Percentiles rank a stretch among this genome's conserved stretches.
These are phyloP conservation scores for Ptychochromis oligacanthus DNA, from an alignment of 2,113 vertebrate genomes.

Conservation along the genomic window DNA sequence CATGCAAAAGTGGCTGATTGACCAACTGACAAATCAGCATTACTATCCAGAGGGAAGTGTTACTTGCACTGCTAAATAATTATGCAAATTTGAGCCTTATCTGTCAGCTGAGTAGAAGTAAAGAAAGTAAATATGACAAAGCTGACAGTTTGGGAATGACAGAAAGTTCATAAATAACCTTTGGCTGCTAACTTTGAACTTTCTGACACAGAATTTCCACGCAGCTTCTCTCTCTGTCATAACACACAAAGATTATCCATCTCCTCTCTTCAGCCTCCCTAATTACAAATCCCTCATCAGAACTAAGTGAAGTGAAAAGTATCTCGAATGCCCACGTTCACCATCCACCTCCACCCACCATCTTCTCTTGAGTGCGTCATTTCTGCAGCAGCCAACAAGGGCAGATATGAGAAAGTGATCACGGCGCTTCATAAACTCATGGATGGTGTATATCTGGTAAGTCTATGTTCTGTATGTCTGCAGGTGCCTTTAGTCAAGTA, in stretches of 20 bases:
- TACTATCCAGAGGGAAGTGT: background rate
- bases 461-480: background rate
- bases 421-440: fast-evolving
- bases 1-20: background rate
- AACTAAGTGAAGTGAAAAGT: conserved; percentile 9
- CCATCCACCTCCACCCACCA: conserved; percentile 25
- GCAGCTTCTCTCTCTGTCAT: background rate
- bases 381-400: background rate
- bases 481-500: background rate
- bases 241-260: conserved; percentile 3
- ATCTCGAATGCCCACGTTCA: conserved; percentile 27
- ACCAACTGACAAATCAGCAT: background rate
- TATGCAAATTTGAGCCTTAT: background rate
- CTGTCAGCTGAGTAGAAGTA: background rate
- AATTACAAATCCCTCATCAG: conserved; percentile 33
- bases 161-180: background rate
- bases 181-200: conserved; percentile 1
- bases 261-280: conserved; percentile 1
- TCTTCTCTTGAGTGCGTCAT: background rate
- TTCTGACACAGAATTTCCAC: conserved; percentile 1
- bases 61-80: background rate
- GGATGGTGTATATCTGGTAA: background rate
- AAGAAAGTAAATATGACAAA: background rate
- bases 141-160: background rate
- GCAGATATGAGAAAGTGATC: background rate